Evolutionary conservation across 2,888 invertebrate species (phyloP), one percentile per base, ranked within the genome.

Genomic region (Sminthurides aquaticus): DNA sequence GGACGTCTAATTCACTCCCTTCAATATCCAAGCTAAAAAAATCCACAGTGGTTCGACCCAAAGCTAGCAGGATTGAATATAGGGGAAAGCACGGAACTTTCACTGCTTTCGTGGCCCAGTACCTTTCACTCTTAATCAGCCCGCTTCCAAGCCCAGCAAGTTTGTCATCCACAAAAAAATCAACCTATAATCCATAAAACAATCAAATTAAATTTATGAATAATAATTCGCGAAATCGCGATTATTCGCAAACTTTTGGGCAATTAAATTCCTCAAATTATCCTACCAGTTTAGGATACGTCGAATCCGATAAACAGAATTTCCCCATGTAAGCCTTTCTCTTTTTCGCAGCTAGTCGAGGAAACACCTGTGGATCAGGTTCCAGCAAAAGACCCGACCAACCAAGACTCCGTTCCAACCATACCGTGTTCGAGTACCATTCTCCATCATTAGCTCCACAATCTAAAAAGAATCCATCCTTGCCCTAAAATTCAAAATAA

Each of bases 21-120:
- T 60, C 60, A 24, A 60, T 60, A 24, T 60, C 60, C 60, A 60
- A 26, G 27, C 60, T 60, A 26, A 49, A 60, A 24, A 48, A 60
- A 24, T 60, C 60, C 18, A 60, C 49, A 3, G 24, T 22, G 15
- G 49, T 48, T 26, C 60, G 24, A 25, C 49, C 49, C 26, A 49
- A 11, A 8, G 60, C 60, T 26, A 60, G 20, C 1, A 60, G 48
- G 3, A 60, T n/a, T 25, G 60, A 34, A 49, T 60, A 60, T 27
- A 60, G 27, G 2, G 60, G 60, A 24, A 49, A 43, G n/a, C 60
- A 60, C 15, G 8, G 49, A 25, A 49, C 60, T 2, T 5, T 2
- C 8, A 49, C 49, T 2, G 58, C 28, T 5, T 25, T 15, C 8
- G 49, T 29, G 25, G 63, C 63, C 18, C 2, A 63, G 28, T 63